Evolutionary conservation across 1,140 invertebrate genomes (phyloP).

Genomic region (Drosophila ohnishii): DNA sequence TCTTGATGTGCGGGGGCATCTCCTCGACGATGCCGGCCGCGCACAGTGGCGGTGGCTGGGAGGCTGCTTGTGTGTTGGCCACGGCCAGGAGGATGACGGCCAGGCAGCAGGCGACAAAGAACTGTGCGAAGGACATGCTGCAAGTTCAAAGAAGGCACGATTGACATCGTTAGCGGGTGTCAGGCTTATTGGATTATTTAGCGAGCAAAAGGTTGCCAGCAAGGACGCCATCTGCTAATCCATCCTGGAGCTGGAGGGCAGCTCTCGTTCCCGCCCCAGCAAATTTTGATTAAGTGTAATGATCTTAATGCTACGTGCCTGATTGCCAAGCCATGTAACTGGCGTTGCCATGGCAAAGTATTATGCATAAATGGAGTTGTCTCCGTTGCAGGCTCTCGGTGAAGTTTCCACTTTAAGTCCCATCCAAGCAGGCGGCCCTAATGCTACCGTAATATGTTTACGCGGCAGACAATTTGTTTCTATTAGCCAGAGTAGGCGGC

Average conservation of each 20-base stretch:
- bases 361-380: conserved; percentile 40
- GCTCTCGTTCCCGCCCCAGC: conserved; percentile 1
- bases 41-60: conserved; percentile 68
- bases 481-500: conserved; percentile 44
- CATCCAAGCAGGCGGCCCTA: conserved; percentile 29
- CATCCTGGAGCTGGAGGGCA: conserved; percentile 25
- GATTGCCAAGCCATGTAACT: conserved; percentile 19
- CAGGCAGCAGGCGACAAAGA: conserved; percentile 56
- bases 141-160: conserved; percentile 19
- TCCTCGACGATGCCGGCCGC: conserved; percentile 76
- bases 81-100: conserved; percentile 59
- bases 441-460: conserved; percentile 64
- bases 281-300: conserved; percentile 65
- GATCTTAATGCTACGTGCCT: conserved; percentile 53
- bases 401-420: conserved; percentile 22
- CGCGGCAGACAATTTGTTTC: conserved; percentile 68
- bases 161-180: conserved; percentile 38
- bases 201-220: conserved; percentile 3
- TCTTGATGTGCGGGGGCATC: conserved; percentile 79
- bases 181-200: conserved; percentile 42
- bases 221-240: conserved; percentile 3
- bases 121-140: conserved; percentile 74
- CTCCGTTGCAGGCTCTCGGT: conserved; percentile 12
- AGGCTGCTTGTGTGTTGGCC: conserved; percentile 37
- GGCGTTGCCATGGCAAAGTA: conserved; percentile 38